Conservation (phyloP, 2,113 vertebrate genomes). For the Ornithorhynchus anatinus region DNA sequence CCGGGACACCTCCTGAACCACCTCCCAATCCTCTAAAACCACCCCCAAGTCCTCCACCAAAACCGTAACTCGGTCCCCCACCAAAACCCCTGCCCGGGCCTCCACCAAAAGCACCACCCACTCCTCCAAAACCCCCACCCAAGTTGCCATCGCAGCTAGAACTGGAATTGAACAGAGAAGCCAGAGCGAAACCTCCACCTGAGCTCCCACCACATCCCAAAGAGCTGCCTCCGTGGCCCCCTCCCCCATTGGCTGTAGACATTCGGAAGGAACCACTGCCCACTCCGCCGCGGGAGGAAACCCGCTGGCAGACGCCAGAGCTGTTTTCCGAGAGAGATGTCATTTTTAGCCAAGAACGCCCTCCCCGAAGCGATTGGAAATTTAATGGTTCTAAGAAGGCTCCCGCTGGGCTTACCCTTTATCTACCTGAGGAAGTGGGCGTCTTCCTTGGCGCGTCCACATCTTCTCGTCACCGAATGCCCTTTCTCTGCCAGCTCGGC, state of each 20-base stretch:
- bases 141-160: conserved; percentile 23
- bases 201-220: conserved; percentile 35
- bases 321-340: conserved; percentile 60
- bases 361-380: rapidly evolving
- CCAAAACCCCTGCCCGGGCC: conserved; percentile 23
- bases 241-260: conserved; percentile 17
- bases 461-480: conserved; percentile 13
- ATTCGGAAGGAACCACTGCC: conserved; percentile 31
- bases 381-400: background rate
- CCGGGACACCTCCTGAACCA: conserved; percentile 11
- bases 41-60: conserved; percentile 13
- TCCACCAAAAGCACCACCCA: conserved; percentile 21
- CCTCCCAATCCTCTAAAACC: background rate
- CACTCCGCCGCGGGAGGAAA: conserved; percentile 45
- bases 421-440: conserved; percentile 53
- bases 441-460: conserved; percentile 40
- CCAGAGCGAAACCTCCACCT: conserved; percentile 46
- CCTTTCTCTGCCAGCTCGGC: conserved; percentile 8
- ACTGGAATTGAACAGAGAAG: conserved; percentile 51
- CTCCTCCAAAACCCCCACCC: conserved; percentile 1
- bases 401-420: background rate
- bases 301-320: background rate
- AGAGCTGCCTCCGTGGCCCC: background rate
- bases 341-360: background rate
- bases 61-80: conserved; percentile 14